Evolutionary conservation across 2,888 invertebrate species (phyloP), one percentile per base, ranked within the genome.

Genomic region (Cantharis flavilabris): DNA sequence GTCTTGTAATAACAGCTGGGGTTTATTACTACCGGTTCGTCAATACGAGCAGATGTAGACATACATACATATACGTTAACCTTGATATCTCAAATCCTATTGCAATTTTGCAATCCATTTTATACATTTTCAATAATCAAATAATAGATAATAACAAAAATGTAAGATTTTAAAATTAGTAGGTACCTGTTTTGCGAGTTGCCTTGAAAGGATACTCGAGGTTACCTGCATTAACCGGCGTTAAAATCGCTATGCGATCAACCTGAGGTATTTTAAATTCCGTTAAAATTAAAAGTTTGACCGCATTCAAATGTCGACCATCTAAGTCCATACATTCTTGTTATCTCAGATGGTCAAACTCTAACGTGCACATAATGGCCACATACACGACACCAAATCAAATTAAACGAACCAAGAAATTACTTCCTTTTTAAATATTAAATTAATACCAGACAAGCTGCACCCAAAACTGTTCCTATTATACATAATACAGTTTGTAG

Each of bases 1-100:
- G 67, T 72, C 33, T 20, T 67, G 33, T 69, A 33, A 16, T 69
- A 73, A 23, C 69, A 73, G 73, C 69, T 69, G 73, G 65, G 73
- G 67, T 69, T 65, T 72, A 33, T n/a, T 33, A 69, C 67, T 69
- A 73, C 63, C 16, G 73, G 62, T 73, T 16, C 23, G 26, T 62
- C 16, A 67, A 69, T 72, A 69, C 16, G 14, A 69, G 14, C 18
- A 72, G 71, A 33, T 49, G 71, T 49, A 16, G 16, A 16, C 16
- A 16, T 16, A 16, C n/a, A n/a, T 16, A 67, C 65, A n/a, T n/a
- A 18, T 23, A 26, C n/a, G 26, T 23, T 23, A 67, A 67, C 65
- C 26, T 67, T 67, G 23, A 26, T 23, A 11, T 64, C 64, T 64
- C 20, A 20, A 63, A 20, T 64, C 18, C 3, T 67, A 67, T 3